A percentile compares a stretch with the other conserved stretches of the same genome.
Evolutionary conservation across 2,797 vertebrate genomes (phyloP).

Genomic region (Gastrophryne carolinensis): DNA sequence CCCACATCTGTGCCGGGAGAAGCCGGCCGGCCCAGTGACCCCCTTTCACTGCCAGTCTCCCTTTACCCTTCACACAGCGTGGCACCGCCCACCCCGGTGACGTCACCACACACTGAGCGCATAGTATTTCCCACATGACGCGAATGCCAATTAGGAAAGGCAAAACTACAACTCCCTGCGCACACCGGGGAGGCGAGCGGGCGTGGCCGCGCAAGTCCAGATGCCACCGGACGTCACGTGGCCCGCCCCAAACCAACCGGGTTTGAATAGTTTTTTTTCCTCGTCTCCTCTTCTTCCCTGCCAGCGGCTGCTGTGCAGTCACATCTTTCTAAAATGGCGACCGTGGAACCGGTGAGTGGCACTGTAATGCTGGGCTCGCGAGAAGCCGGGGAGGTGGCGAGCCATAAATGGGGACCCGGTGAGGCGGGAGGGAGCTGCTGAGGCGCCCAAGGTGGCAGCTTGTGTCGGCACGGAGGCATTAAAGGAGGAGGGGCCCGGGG

Average conservation of each 20-base stretch:
- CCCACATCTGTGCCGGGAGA: no score
- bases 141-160: not conserved
- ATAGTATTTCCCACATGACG: not conserved
- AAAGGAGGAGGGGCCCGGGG: slow-evolving; percentile 50
- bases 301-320: slow-evolving; percentile 66
- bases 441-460: slow-evolving; percentile 39
- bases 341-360: slow-evolving; percentile 89
- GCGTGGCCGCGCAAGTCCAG: slow-evolving; percentile 58
- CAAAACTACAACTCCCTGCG: slow-evolving; percentile 47
- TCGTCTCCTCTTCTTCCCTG: slow-evolving; percentile 52
- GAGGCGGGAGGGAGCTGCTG: not conserved
- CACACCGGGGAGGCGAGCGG: slow-evolving; percentile 4
- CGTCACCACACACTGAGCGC: not conserved
- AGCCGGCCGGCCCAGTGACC: no score
- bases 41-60: no score
- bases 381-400: not conserved
- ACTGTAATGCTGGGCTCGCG: slow-evolving; percentile 42
- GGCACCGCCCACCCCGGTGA: not conserved
- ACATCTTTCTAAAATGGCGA: slow-evolving; percentile 90
- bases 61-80: not conserved
- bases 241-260: slow-evolving; percentile 68
- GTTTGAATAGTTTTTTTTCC: slow-evolving; percentile 66
- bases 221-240: slow-evolving; percentile 57
- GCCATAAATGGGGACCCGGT: not conserved
- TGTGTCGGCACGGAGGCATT: not conserved